phyloP scores from a whole-genome alignment of 2,113 vertebrate genomes.

The Paramormyrops kingsleyae region DNA sequence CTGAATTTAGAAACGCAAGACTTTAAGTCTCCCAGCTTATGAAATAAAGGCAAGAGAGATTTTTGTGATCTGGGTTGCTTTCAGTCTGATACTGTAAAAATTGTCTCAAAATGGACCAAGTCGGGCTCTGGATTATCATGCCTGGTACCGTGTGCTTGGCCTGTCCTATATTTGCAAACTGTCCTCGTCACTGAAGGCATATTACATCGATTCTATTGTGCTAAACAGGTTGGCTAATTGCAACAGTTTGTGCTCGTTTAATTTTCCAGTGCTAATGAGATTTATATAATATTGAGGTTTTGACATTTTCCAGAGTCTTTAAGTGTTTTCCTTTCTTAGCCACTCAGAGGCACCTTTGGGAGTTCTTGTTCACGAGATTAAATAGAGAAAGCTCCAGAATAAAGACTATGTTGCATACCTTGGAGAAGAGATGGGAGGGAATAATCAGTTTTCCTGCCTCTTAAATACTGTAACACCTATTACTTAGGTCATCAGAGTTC shows the following conservation, averaged over 20 bases:
- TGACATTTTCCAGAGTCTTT: neutral
- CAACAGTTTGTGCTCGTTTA: neutral
- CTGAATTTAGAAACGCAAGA: slow-evolving; percentile 14
- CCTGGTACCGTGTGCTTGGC: neutral
- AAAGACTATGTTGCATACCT: neutral
- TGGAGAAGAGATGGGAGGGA: neutral
- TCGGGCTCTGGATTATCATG: neutral
- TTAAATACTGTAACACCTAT: neutral
- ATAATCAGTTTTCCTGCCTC: neutral
- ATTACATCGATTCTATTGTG: neutral
- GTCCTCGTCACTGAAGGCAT: neutral
- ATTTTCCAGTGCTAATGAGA: neutral
- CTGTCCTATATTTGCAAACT: neutral
- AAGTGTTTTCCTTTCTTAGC: neutral
- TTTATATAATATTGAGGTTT: slow-evolving; percentile 4
- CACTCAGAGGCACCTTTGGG: neutral
- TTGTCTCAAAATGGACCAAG: neutral
- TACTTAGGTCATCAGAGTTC: slow-evolving; percentile 2
- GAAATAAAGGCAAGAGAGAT: slow-evolving; percentile 46
- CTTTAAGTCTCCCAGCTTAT: slow-evolving; percentile 38
- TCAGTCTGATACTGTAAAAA: slow-evolving; percentile 5
- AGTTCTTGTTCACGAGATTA: neutral
- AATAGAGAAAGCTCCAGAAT: neutral
- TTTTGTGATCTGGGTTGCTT: slow-evolving; percentile 45
- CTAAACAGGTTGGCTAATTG: neutral